phyloP scores from a whole-genome alignment of 2,888 invertebrate genomes.

The Brassicogethes aeneus region DNA sequence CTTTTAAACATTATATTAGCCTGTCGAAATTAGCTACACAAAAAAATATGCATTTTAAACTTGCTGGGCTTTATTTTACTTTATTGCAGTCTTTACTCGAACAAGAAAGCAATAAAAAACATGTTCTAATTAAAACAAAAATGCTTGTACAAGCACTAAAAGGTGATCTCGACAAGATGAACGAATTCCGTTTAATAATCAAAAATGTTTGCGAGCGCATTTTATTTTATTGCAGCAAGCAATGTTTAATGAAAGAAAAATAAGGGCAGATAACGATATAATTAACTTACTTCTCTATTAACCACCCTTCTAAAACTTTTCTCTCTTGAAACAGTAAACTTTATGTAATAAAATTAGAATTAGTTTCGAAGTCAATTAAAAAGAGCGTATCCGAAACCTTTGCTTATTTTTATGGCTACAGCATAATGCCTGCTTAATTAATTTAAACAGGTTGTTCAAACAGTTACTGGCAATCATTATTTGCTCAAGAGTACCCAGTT shows the following conservation, averaged over 20 bases:
- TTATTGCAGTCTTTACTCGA: too few species aligned
- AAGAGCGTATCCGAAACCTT: not conserved
- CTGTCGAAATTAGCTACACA: too few species aligned
- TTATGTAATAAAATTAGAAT: slow-evolving; percentile 3
- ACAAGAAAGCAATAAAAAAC: too few species aligned
- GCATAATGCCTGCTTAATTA: not conserved
- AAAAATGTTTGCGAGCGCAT: not conserved
- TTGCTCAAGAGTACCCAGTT: too few species aligned
- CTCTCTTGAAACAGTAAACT: not conserved
- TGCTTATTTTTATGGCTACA: slow-evolving; percentile 1
- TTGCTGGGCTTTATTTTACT: too few species aligned
- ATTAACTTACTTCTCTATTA: slow-evolving; percentile 1
- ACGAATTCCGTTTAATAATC: too few species aligned
- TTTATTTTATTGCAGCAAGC: not conserved
- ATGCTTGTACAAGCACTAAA: too few species aligned
- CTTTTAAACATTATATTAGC: too few species aligned
- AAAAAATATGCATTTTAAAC: too few species aligned
- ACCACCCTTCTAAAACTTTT: not conserved
- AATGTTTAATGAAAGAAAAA: slow-evolving; percentile 1
- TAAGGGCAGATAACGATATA: not conserved
- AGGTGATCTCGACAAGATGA: too few species aligned
- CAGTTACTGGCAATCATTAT: too few species aligned
- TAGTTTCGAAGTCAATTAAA: slow-evolving; percentile 3
- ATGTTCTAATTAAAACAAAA: too few species aligned
- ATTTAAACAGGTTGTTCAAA: not conserved